Evolutionary conservation across 2,888 invertebrate species (phyloP).

Genomic region (Lathronympha strigana): DNA sequence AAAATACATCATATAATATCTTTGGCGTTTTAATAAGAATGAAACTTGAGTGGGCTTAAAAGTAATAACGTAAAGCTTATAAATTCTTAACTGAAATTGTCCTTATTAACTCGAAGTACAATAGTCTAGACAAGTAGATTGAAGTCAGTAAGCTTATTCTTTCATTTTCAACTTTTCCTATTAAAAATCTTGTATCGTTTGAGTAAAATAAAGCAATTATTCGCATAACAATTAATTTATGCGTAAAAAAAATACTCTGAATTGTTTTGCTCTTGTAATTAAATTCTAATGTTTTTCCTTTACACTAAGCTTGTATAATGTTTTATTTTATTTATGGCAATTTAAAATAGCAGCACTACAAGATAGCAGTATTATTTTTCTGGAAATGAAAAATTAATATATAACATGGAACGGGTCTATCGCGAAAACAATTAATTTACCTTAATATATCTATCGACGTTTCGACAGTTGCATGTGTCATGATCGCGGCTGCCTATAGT

Average conservation of each 20-base stretch:
- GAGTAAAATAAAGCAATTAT: neutral
- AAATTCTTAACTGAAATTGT: conserved; percentile 18
- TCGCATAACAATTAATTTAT: neutral
- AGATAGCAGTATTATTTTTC: no score
- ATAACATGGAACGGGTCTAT: no score
- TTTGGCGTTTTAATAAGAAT: conserved; percentile 26
- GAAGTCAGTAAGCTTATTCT: conserved; percentile 14
- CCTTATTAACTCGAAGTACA: conserved; percentile 19
- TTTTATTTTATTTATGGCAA: no score
- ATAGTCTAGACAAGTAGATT: conserved; percentile 29
- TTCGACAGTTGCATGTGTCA: no score
- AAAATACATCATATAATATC: conserved; percentile 29
- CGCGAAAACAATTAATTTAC: no score
- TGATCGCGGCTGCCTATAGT: no score
- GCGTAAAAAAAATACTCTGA: neutral
- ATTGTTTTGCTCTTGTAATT: neutral
- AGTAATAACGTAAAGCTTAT: conserved; percentile 12
- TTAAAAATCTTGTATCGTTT: conserved; percentile 3
- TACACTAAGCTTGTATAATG: no score
- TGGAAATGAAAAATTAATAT: no score
- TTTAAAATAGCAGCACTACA: no score
- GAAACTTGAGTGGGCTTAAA: neutral
- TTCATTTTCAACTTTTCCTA: conserved; percentile 19
- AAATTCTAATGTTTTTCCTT: neutral
- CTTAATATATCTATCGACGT: no score